Conservation (phyloP, 2,888 invertebrate species). For the Philhelius pedissequus region DNA sequence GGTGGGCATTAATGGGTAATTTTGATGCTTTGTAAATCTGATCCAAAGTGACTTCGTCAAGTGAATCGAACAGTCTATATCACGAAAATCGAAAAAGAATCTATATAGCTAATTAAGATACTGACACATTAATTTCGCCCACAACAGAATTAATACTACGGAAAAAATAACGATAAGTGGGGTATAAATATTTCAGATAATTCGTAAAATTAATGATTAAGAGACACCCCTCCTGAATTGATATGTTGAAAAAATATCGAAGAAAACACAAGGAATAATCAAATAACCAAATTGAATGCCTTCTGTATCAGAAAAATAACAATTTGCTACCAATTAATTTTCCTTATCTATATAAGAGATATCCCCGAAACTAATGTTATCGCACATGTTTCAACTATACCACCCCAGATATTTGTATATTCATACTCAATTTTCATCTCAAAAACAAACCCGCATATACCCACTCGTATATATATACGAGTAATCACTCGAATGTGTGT, state of each 20-base stretch:
- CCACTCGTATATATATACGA: background rate
- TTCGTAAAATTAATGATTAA: background rate
- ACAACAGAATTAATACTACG: too few species aligned
- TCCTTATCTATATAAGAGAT: background rate
- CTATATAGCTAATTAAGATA: background rate
- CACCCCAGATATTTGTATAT: background rate
- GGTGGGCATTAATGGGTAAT: too few species aligned
- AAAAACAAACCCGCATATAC: background rate
- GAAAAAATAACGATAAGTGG: background rate
- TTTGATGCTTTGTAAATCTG: too few species aligned
- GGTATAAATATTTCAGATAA: background rate
- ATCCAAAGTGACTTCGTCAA: too few species aligned
- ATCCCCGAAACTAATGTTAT: background rate
- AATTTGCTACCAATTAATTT: conserved; percentile 19
- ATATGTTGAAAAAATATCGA: background rate
- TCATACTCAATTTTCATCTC: background rate
- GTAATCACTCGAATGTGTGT: background rate
- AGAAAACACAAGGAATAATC: background rate
- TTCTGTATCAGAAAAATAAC: background rate
- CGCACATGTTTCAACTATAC: background rate
- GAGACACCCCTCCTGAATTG: background rate
- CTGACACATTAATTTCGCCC: background rate
- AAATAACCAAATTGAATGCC: conserved; percentile 9
- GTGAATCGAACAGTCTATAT: too few species aligned
- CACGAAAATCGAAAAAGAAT: too few species aligned